Base-by-base conservation (phyloP, 2,888 invertebrate species). In the Saturnia pavonia region DNA sequence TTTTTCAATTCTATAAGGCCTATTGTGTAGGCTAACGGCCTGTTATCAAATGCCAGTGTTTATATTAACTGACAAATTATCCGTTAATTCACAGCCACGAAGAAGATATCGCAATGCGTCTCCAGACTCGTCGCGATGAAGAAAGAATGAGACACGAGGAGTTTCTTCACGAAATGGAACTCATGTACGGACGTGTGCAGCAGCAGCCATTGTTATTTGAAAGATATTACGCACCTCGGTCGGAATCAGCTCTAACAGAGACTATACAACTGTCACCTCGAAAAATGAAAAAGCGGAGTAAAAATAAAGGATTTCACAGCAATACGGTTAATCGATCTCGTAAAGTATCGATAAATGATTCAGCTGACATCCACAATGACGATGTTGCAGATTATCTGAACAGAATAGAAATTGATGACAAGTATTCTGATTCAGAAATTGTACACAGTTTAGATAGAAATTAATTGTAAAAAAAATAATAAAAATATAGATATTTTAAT, bases 181-280 rank as follows among this genome's bases (percentile, higher is more conserved):
- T 95, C 75, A 96, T 96, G 96, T 91, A 96, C 74, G 95, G 95
- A 34, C 92, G 96, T 75, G 96, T 96, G 0, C 95, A 95, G 71
- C 94, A 94, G 76, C 96, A 96, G 77, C 96, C 96, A 0, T 95
- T 96, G 78, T 93, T 96, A 9, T 96, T 96, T 80, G 96, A 96
- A 85, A 90, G 96, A 74, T 95, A 95, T 81, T 96, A 96, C 66
- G 95, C 96, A 72, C 96, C 96, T 0, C 79, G 90, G n/a, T 84
- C 88, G 1, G 77, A 86, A 9, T 86, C 89, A 3, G 82, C 84
- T 0, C 84, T 88, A 0, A 74, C 86, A 2, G 91, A 92, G 69
- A 85, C 83, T 65, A 75, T 90, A 67, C 89, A 89, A 71, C 74
- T 90, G 22, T 92, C 91, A 1, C 92, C 93, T 0, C 88, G 92